Base-by-base conservation (phyloP, 92 coral and sea anemone genomes). In the Bergia sp. region DNA sequence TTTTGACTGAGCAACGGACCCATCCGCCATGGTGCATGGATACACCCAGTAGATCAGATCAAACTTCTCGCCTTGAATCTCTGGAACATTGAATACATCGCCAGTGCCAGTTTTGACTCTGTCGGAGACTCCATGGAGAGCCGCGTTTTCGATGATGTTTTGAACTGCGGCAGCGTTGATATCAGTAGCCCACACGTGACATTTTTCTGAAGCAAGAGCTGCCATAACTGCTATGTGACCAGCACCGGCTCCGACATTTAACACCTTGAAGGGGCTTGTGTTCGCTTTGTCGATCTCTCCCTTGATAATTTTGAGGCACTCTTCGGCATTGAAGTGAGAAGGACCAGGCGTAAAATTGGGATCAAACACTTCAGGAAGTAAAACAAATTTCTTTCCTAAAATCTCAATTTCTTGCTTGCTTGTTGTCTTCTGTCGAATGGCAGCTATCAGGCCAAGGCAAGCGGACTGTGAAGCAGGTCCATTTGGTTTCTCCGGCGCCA, bases 241-340 rank as follows among this genome's bases (percentile, higher is more conserved):
- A 2, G 80, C 89, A 37, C 94, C 94, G 69, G 92, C 89, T 23
- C 94, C 94, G 42, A 92, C 80, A 72, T 92, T 92, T 23, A 92
- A 75, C 37, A 92, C 85, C 21, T 87, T 90, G 73, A 86, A 88
- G 9, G 23, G 78, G 50, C 79, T 86, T 16, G 76, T 65, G 38
- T 29, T 85, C 43, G 86, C 80, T 64, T 77, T 88, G 77, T 80
- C 77, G 1, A 78, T 41, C 39, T 88, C 93, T 7, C 77, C 76
- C 53, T 84, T 87, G 36, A 93, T 73, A 36, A 88, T 38, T 88
- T 88, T 76, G 13, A 80, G 81, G 45, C 89, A 13, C 71, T 85
- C 91, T 58, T 66, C 44, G 41, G 89, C 86, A 7, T 82, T 42
- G 39, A 90, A 88, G 76, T 76, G 80, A 4, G 89, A 82, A 15